Evolutionary conservation across 2,888 invertebrate species (phyloP).

Genomic region (Harpalus rufipes): DNA sequence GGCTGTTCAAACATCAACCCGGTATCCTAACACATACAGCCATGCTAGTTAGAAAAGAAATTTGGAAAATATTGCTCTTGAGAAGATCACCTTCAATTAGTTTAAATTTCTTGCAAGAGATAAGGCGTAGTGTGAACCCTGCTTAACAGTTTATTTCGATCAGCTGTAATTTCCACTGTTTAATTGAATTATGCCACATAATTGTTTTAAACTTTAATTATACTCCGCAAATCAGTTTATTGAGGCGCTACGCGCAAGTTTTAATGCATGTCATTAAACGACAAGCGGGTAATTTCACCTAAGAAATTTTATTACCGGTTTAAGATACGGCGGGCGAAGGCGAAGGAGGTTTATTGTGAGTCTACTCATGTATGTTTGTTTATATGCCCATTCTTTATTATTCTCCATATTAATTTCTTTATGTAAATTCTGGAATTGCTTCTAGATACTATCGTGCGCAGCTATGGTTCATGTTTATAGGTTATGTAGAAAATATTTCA

Average conservation of each 20-base stretch:
- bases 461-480: not conserved
- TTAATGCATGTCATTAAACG: conserved; percentile 63
- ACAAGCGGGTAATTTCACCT: conserved; percentile 57
- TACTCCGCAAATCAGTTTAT: conserved; percentile 65
- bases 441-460: not conserved
- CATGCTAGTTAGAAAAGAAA: no score
- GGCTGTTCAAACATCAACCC: no score
- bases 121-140: not conserved
- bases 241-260: conserved; percentile 54
- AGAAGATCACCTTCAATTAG: no score
- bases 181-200: conserved; percentile 65
- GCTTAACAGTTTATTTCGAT: conserved; percentile 43
- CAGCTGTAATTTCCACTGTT: conserved; percentile 61
- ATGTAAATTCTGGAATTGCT: not conserved
- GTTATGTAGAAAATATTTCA: not conserved
- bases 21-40: no score
- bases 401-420: conserved; percentile 4
- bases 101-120: not conserved
- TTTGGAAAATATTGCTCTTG: no score
- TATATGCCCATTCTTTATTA: conserved; percentile 3
- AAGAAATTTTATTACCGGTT: conserved; percentile 61
- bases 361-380: conserved; percentile 13
- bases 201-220: conserved; percentile 66
- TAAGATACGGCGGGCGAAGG: not conserved
- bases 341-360: conserved; percentile 8